Conservation (phyloP, 2,797 vertebrate species). For the Schizopygopsis malacanthus region DNA sequence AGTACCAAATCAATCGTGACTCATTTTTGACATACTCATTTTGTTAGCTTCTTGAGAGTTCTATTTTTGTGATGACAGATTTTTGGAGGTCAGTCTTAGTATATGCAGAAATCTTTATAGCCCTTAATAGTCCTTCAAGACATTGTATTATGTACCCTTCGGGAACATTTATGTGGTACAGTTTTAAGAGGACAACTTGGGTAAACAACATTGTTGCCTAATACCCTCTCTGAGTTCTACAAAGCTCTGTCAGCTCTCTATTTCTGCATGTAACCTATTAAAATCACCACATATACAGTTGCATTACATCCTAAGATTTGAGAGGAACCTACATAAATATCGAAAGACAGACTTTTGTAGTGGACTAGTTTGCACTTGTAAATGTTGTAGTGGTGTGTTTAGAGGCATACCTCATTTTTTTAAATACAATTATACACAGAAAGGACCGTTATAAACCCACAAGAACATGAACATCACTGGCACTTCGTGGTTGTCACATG, state of each 20-base stretch:
- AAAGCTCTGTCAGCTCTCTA: background rate
- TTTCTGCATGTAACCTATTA: constrained; percentile 17
- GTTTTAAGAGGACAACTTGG: background rate
- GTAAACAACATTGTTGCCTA: background rate
- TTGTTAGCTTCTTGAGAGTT: background rate
- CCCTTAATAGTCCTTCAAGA: background rate
- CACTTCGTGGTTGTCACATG: constrained; percentile 44
- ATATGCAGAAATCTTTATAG: background rate
- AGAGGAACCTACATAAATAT: constrained; percentile 22
- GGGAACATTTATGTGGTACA: background rate
- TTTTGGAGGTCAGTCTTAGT: background rate
- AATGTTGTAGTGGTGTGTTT: constrained; percentile 33
- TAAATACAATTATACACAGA: constrained; percentile 43
- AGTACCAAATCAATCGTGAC: background rate
- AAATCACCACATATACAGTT: constrained; percentile 28
- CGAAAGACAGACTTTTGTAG: background rate
- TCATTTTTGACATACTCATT: background rate
- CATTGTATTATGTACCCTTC: constrained; percentile 4
- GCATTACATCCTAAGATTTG: constrained; percentile 30
- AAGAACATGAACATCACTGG: constrained; percentile 37
- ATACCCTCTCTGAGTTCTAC: background rate
- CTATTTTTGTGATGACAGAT: background rate
- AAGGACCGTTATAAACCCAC: constrained; percentile 12
- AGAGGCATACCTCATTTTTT: constrained; percentile 29
- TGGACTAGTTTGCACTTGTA: constrained; percentile 9